Evolutionary conservation across 2,113 vertebrate species (phyloP), one percentile per base, ranked within the genome.

Genomic region (Strix aluco): DNA sequence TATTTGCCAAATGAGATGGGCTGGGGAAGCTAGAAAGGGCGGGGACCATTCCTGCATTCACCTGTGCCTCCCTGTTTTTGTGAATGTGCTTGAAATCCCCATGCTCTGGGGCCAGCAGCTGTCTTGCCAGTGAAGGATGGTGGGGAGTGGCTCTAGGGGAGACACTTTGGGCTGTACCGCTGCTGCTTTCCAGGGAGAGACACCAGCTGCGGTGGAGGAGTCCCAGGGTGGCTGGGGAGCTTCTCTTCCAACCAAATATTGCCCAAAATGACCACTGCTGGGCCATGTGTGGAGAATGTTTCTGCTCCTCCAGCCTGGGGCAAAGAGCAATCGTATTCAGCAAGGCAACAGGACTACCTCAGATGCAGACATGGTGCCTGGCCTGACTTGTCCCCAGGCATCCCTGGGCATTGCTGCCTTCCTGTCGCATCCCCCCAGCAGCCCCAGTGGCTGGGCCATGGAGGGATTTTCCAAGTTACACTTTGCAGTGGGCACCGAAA

Each of bases 131-230:
- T 21, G 61, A 32, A 66, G 61, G 59, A 25, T 4, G 18, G 26
- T 2, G 18, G 5, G 30, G 29, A 30, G n/a, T 8, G 66, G 34
- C 13, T 38, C 27, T 20, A 18, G 21, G 52, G 72, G 10, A 49
- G 8, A 40, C 23, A 22, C 0, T 2, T 16, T 0, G 0, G 42
- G 11, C 54, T 26, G 20, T 10, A 20, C 1, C 2, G 44, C 44
- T 52, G 44, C 51, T n/a, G 10, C 38, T 61, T n/a, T 66, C 5
- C 52, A 72, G 46, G 30, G 46, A 83, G 10, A 73, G 46, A 18
- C 22, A n/a, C 27, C 52, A n/a, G 29, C 32, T 2, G 1, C 36
- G 18, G 8, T 27, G 8, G 13, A 54, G 13, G 20, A 21, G 20
- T 47, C 38, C 34, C 21, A 27, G 19, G 20, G 29, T 15, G 11